Percentiles rank a stretch among this genome's conserved stretches.
These are phyloP conservation scores for Melanchra persicariae DNA, from an alignment of 2,888 invertebrate species.

Conservation along the genomic window DNA sequence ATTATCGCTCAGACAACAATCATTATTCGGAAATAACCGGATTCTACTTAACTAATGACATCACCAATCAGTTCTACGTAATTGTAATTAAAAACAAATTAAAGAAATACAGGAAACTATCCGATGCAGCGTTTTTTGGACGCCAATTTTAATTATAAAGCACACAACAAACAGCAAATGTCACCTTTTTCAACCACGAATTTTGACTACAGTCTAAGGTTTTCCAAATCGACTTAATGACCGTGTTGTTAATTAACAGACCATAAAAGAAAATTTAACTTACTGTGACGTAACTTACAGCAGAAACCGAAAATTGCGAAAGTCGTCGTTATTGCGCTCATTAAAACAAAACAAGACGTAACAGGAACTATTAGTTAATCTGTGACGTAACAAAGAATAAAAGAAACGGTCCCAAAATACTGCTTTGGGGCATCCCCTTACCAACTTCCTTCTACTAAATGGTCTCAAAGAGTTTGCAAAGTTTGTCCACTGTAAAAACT, in stretches of 20 bases:
- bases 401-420: slow-evolving; percentile 1
- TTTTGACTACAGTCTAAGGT: background rate
- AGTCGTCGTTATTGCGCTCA: background rate
- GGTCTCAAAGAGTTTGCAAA: background rate
- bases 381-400: background rate
- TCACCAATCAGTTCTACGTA: slow-evolving; percentile 22
- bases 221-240: slow-evolving; percentile 3
- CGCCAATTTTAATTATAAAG: no score
- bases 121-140: background rate
- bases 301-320: background rate
- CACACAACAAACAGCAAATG: no score
- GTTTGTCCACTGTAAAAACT: background rate
- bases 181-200: background rate
- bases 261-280: background rate
- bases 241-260: background rate
- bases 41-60: slow-evolving; percentile 20
- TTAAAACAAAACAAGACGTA: background rate
- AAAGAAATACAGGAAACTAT: background rate
- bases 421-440: slow-evolving; percentile 8
- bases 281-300: no score
- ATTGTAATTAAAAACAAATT: slow-evolving; percentile 31
- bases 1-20: slow-evolving; percentile 21
- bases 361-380: no score
- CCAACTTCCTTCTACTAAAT: no score
- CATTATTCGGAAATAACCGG: slow-evolving; percentile 43